A percentile compares a stretch with the other conserved stretches of the same genome.
Conservation (phyloP, 2,888 invertebrate genomes). For the Acanthosepion esculentum region DNA sequence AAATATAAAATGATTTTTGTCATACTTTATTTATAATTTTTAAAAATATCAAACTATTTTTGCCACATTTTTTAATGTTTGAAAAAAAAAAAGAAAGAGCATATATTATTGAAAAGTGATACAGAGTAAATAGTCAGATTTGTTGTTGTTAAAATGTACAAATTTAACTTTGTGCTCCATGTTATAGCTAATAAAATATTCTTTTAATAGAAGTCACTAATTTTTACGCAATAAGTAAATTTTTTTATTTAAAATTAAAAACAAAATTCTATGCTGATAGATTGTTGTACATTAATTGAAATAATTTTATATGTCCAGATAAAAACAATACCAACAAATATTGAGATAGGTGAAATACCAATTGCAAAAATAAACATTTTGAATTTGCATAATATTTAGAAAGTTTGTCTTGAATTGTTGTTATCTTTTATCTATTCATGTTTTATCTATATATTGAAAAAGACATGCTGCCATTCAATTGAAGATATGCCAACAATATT, state of each 20-base stretch:
- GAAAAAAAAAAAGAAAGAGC: too few species aligned
- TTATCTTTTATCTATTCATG: too few species aligned
- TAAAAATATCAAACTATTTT: too few species aligned
- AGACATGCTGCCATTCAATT: neutral
- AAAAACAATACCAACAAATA: neutral
- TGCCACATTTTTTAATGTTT: too few species aligned
- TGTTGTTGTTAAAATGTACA: neutral
- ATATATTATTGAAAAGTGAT: too few species aligned
- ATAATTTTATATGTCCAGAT: neutral
- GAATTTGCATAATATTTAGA: neutral
- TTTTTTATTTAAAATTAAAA: neutral
- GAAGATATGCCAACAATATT: neutral
- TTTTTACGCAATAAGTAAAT: neutral
- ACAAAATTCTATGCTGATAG: neutral
- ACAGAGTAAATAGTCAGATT: too few species aligned
- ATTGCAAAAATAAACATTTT: neutral
- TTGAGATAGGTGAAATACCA: too few species aligned
- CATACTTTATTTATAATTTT: too few species aligned
- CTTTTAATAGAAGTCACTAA: neutral
- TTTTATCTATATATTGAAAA: neutral
- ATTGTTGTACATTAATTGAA: neutral
- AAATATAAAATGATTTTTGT: too few species aligned
- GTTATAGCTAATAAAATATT: neutral
- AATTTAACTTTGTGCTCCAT: slow-evolving; percentile 3
- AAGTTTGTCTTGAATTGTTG: neutral